Percentiles rank a stretch among this genome's conserved stretches.
Evolutionary conservation across 2,113 vertebrate species (phyloP).

Genomic region (Poeciliopsis turrubarensis): DNA sequence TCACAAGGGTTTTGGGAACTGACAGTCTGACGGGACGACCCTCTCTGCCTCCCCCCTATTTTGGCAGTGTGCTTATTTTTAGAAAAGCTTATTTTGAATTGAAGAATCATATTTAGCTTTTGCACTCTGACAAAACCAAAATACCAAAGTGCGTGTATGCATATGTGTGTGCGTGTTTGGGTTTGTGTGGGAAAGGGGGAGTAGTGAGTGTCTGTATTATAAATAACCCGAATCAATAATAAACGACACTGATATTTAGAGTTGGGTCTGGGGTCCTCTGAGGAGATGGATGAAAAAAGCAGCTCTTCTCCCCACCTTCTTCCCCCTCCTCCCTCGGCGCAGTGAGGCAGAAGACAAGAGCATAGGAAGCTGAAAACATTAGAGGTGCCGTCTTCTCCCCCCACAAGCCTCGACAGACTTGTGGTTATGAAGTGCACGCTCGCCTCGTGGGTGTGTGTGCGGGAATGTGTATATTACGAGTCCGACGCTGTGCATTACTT

Average conservation of each 20-base stretch:
- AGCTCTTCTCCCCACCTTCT: not conserved
- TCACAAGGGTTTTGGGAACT: no score
- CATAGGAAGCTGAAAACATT: slow-evolving; percentile 30
- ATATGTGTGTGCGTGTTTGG: not conserved
- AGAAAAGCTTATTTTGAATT: not conserved
- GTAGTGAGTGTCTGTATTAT: slow-evolving; percentile 67
- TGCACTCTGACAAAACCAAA: slow-evolving; percentile 13
- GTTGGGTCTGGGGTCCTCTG: slow-evolving; percentile 50
- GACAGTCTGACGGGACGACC: no score
- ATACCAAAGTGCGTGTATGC: no score
- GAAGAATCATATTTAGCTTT: slow-evolving; percentile 16
- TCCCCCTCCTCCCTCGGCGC: slow-evolving; percentile 3
- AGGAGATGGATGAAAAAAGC: slow-evolving; percentile 63
- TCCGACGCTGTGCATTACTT: slow-evolving; percentile 68
- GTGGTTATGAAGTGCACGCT: slow-evolving; percentile 13
- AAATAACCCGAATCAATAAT: slow-evolving; percentile 84
- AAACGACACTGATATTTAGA: slow-evolving; percentile 76
- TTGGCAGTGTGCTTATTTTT: not conserved
- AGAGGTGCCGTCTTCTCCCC: slow-evolving; percentile 21
- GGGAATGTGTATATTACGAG: slow-evolving; percentile 51
- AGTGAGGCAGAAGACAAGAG: slow-evolving; percentile 14
- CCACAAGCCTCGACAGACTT: slow-evolving; percentile 37
- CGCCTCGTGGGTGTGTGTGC: slow-evolving; percentile 4
- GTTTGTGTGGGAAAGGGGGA: not conserved
- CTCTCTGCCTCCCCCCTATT: not conserved